Percentiles rank a stretch among this genome's conserved stretches.
These are phyloP conservation scores for Opisthocomus hoazin DNA, from an alignment of 2,113 vertebrate species.

Conservation along the genomic window DNA sequence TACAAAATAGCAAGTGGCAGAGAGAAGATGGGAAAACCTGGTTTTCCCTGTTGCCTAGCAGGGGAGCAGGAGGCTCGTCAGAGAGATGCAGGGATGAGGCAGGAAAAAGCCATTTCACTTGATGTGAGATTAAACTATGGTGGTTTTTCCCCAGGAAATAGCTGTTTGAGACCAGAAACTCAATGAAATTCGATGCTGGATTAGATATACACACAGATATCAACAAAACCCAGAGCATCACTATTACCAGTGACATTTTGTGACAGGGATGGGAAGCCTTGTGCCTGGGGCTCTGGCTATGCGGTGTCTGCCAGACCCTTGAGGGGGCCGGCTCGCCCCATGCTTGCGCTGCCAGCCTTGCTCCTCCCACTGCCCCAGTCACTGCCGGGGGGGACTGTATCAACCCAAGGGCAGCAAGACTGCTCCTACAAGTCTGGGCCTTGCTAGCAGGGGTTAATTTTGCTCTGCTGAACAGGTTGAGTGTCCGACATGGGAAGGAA, in stretches of 20 bases:
- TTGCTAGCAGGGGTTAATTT: background rate
- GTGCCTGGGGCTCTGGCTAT: background rate
- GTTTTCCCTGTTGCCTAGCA: background rate
- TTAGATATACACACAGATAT: background rate
- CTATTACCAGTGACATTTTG: background rate
- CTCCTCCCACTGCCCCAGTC: background rate
- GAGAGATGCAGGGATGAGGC: background rate
- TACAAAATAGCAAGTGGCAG: background rate
- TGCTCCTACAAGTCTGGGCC: background rate
- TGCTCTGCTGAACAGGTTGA: background rate
- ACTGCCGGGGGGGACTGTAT: background rate
- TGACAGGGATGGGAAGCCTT: background rate
- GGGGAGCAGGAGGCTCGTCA: background rate
- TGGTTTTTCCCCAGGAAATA: background rate
- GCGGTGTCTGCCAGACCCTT: rapidly evolving
- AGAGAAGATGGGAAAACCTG: background rate
- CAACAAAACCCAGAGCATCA: background rate
- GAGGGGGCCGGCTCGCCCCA: rapidly evolving
- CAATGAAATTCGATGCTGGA: background rate
- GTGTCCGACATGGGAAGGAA: too few species aligned
- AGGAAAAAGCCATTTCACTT: background rate
- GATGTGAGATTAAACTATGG: rapidly evolving
- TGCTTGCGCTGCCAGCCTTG: rapidly evolving
- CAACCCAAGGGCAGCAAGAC: background rate
- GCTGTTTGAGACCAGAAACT: background rate